Percentiles rank a stretch among this genome's conserved stretches.
phyloP scores from a whole-genome alignment of 2,113 vertebrate species.

The Damaliscus lunatus region DNA sequence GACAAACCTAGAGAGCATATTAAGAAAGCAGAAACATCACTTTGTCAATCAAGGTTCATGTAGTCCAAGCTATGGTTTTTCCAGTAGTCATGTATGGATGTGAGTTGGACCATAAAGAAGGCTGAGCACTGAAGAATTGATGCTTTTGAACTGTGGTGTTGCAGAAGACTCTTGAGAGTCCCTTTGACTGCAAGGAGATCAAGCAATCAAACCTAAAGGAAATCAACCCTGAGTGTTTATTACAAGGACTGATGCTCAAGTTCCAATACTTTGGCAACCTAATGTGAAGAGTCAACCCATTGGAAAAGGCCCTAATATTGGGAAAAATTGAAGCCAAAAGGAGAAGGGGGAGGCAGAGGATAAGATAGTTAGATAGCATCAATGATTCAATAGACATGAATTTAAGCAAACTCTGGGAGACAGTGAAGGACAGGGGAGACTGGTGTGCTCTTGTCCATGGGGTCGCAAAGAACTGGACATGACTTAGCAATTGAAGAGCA shows the following conservation, averaged over 20 bases:
- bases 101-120: neutral
- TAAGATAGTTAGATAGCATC: neutral
- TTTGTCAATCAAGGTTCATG: neutral
- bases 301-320: neutral
- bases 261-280: neutral
- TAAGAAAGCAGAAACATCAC: neutral
- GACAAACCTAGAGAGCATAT: neutral
- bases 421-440: neutral
- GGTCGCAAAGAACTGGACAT: neutral
- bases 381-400: neutral
- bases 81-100: neutral
- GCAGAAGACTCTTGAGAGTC: neutral
- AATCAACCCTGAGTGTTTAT: neutral
- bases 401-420: neutral
- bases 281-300: neutral
- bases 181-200: neutral
- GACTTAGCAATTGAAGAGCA: neutral
- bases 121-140: neutral
- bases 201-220: neutral
- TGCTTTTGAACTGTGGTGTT: neutral
- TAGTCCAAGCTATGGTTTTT: neutral
- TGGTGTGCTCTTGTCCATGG: neutral
- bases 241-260: neutral
- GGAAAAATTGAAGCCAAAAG: neutral
- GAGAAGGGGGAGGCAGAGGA: neutral